These are phyloP conservation scores for Hyperopisus bebe DNA, from an alignment of 2,113 vertebrate genomes.

Conservation along the genomic window DNA sequence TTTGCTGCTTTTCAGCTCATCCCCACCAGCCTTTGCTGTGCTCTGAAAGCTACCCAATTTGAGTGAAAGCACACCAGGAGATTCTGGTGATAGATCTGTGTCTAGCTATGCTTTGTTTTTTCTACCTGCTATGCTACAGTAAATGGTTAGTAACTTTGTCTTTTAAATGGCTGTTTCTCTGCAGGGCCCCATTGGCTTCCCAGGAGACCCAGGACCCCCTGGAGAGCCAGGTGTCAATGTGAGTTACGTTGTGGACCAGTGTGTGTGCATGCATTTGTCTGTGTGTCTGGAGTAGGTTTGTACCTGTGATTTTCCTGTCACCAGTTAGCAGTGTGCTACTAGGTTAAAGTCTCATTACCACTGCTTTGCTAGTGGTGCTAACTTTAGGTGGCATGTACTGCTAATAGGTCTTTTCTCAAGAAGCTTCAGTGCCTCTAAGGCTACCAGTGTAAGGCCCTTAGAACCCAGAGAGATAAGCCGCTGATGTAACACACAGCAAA, in stretches of 20 bases:
- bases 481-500: background rate
- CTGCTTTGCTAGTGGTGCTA: background rate
- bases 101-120: background rate
- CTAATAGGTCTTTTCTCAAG: background rate
- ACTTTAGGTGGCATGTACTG: background rate
- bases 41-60: background rate
- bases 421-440: background rate
- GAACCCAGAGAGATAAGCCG: background rate
- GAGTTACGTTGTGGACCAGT: slow-evolving; percentile 26
- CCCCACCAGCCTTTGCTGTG: background rate
- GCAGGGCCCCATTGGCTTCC: slow-evolving; percentile 75
- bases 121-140: background rate
- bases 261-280: background rate
- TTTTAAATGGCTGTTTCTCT: background rate
- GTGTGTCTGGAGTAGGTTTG: background rate
- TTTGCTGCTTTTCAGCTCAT: background rate
- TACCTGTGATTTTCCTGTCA: background rate
- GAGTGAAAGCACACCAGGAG: background rate
- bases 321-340: background rate
- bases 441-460: background rate
- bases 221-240: slow-evolving; percentile 76
- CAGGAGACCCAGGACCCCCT: slow-evolving; percentile 68
- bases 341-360: background rate
- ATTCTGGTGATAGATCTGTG: background rate
- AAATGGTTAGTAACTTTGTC: background rate